These are phyloP conservation scores for Eurytoma adleriae DNA, from an alignment of 2,888 invertebrate species.

Conservation along the genomic window DNA sequence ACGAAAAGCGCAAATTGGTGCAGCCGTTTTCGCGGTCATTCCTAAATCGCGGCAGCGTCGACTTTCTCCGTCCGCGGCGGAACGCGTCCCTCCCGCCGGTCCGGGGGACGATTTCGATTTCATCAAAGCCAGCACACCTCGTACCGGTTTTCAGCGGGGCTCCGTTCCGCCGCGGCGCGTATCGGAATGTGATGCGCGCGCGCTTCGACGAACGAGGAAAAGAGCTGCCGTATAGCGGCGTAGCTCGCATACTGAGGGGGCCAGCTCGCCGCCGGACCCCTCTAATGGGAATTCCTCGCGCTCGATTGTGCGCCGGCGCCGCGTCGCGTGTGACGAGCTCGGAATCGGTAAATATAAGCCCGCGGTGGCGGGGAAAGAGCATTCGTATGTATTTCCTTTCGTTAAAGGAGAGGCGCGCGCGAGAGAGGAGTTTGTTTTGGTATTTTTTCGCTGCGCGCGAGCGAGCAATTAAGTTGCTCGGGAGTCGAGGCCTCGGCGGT, in stretches of 20 bases:
- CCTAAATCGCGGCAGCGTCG: conserved; percentile 21
- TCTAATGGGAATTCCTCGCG: conserved; percentile 50
- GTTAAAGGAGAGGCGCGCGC: neutral
- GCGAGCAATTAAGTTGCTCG: conserved; percentile 3
- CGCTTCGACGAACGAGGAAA: conserved; percentile 40
- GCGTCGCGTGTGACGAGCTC: conserved; percentile 36
- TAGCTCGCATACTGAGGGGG: conserved; percentile 35
- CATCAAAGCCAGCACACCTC: neutral
- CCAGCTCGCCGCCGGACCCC: neutral
- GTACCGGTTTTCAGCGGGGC: conserved; percentile 33
- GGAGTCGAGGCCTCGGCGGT: neutral
- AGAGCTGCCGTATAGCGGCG: conserved; percentile 21
- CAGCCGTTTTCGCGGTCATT: neutral
- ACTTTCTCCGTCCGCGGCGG: conserved; percentile 3
- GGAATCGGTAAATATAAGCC: conserved; percentile 49
- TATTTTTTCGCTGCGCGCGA: conserved; percentile 6
- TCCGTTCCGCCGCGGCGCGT: neutral
- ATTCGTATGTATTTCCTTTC: conserved; percentile 14
- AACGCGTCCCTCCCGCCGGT: too few relatives aligned
- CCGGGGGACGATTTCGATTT: neutral
- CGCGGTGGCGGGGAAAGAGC: neutral
- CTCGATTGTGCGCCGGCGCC: neutral
- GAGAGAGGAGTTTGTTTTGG: neutral
- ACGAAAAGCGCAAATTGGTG: neutral
- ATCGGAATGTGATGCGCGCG: conserved; percentile 48